Percentiles rank a stretch among this genome's conserved stretches.
Conservation (phyloP, 1,140 invertebrate species). For the Helicorthomorpha holstii region DNA sequence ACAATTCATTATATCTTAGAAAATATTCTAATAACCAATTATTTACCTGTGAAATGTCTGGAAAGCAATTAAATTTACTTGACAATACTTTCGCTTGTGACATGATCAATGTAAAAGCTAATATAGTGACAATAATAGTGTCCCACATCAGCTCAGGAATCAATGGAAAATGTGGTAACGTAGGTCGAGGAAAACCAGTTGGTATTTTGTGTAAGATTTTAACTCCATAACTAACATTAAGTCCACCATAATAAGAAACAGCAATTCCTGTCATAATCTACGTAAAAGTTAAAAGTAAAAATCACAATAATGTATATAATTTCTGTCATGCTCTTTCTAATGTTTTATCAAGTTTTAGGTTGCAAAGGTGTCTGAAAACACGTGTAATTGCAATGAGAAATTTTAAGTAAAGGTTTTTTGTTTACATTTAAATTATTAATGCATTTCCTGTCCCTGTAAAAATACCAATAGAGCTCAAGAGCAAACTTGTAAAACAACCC, state of each 20-base stretch:
- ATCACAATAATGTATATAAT: too few species aligned
- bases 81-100: slow-evolving; percentile 87
- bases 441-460: too few species aligned
- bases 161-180: slow-evolving; percentile 35
- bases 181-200: slow-evolving; percentile 43
- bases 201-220: slow-evolving; percentile 53
- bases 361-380: too few species aligned
- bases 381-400: too few species aligned
- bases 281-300: neutral
- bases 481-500: too few species aligned
- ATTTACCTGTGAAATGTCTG: slow-evolving; percentile 65
- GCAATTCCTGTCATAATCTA: slow-evolving; percentile 45
- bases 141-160: slow-evolving; percentile 38
- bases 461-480: too few species aligned
- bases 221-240: slow-evolving; percentile 39
- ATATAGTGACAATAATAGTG: slow-evolving; percentile 59
- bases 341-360: too few species aligned
- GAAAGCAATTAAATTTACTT: slow-evolving; percentile 65
- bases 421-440: too few species aligned
- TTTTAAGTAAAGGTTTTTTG: too few species aligned
- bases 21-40: too few species aligned
- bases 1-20: too few species aligned
- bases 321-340: too few species aligned
- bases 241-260: slow-evolving; percentile 39
- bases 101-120: slow-evolving; percentile 76